Evolutionary conservation across 2,797 vertebrate species (phyloP), one percentile per base, ranked within the genome.

Genomic region (Sebastes minor): DNA sequence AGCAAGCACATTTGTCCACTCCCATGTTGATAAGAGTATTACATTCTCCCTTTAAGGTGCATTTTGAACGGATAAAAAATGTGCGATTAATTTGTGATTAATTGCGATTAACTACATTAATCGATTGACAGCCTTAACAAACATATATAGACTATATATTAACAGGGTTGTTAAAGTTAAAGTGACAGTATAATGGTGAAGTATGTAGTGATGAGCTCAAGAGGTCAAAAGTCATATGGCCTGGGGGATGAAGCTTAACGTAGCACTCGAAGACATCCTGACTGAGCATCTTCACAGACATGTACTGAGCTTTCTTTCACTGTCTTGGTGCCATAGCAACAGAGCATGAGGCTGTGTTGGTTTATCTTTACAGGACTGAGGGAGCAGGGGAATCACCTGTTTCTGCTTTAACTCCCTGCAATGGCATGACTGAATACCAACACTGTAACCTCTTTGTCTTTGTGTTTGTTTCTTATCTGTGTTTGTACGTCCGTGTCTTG

Each of bases 241-340:
- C 20, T 52, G 49, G 18, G 20, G 49, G 20, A 20, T 52, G 49
- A 52, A 52, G 20, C 20, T 71, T 78, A 55, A 57, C 62, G 55
- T 59, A 8, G 30, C 33, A 8, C 32, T 11, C 25, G 1, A 14
- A 32, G 2, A 63, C 59, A 9, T 59, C 68, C 27, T 66, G 76
- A 79, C 38, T 53, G 76, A 59, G 16, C 67, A 72, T 87, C 79
- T 74, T 86, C 69, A 83, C 78, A 71, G 35, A 74, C 61, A 55
- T 73, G 16, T 42, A 56, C 59, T 25, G 67, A 71, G 73, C 62
- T 81, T 76, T 82, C 74, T 65, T 80, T 82, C 30, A 28, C 28
- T 23, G 73, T 73, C 86, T 72, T 82, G 89, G 78, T 90, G 80
- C 81, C 91, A 93, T 91, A 89, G 90, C 90, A 94, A 93, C 92